A percentile compares a stretch with the other conserved stretches of the same genome.
Conservation (phyloP, 2,113 vertebrate genomes). For the Elephas maximus region DNA sequence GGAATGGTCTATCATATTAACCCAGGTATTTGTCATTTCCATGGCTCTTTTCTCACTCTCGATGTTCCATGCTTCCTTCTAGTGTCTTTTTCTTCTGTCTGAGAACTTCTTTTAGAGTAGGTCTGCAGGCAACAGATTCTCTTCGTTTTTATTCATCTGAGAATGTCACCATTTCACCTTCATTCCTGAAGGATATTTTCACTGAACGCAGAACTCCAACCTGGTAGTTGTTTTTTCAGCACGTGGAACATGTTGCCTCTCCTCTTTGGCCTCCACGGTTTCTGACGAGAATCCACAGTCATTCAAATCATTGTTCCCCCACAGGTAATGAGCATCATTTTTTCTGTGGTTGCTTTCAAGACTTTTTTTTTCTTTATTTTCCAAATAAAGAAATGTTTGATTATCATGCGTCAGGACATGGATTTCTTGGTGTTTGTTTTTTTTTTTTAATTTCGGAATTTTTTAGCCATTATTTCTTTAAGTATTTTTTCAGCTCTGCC, state of each 20-base stretch:
- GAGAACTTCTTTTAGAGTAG: not conserved
- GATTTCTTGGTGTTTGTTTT: not conserved
- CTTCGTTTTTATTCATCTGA: not conserved
- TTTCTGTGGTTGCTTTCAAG: not conserved
- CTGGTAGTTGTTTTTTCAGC: not conserved
- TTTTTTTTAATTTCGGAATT: not conserved
- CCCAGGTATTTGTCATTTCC: not conserved
- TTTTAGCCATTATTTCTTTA: not conserved
- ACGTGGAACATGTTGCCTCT: not conserved
- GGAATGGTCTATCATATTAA: not conserved
- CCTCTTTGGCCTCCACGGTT: not conserved
- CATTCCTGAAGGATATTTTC: not conserved
- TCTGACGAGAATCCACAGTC: not conserved
- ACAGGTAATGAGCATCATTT: not conserved
- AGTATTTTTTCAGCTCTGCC: not conserved
- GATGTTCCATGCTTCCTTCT: not conserved
- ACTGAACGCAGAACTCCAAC: not conserved
- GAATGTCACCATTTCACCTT: not conserved
- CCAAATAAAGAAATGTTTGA: not conserved
- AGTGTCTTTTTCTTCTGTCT: not conserved
- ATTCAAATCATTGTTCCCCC: not conserved
- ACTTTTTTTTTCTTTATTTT: not conserved
- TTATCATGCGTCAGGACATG: not conserved
- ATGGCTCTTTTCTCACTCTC: not conserved
- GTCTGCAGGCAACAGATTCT: not conserved